phyloP scores from a whole-genome alignment of 2,113 vertebrate species.

The Triplophysa rosa region DNA sequence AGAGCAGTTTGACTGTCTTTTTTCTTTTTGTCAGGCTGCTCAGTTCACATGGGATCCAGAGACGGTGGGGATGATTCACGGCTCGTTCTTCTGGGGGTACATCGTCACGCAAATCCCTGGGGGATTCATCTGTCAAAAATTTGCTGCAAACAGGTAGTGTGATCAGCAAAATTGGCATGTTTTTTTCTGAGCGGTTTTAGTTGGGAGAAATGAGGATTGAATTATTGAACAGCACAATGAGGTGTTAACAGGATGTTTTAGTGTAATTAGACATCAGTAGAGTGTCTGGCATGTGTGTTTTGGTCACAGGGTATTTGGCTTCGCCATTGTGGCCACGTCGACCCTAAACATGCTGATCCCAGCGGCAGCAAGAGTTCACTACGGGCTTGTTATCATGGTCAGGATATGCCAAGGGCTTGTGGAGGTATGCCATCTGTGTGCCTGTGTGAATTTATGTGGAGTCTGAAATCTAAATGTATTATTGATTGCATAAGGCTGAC shows the following conservation, averaged over 20 bases:
- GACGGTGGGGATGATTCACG: conserved; percentile 93
- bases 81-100: conserved; percentile 96
- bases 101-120: conserved; percentile 93
- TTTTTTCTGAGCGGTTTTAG: background rate
- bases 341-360: conserved; percentile 92
- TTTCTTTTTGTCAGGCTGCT: conserved; percentile 74
- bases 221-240: background rate
- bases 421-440: conserved; percentile 76
- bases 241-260: background rate
- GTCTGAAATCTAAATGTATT: background rate
- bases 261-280: background rate
- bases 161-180: background rate
- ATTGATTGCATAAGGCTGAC: background rate
- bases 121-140: conserved; percentile 90
- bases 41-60: conserved; percentile 92
- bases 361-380: conserved; percentile 85
- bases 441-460: conserved; percentile 4
- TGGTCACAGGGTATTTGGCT: conserved; percentile 86
- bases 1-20: conserved; percentile 10
- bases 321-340: conserved; percentile 91
- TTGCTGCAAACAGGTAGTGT: conserved; percentile 88
- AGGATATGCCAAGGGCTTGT: conserved; percentile 92
- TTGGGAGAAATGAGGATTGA: background rate
- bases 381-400: conserved; percentile 89
- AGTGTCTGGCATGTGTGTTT: conserved; percentile 15